A percentile compares a stretch with the other conserved stretches of the same genome.
phyloP scores from a whole-genome alignment of 2,113 vertebrate species.

The Epinephelus moara region DNA sequence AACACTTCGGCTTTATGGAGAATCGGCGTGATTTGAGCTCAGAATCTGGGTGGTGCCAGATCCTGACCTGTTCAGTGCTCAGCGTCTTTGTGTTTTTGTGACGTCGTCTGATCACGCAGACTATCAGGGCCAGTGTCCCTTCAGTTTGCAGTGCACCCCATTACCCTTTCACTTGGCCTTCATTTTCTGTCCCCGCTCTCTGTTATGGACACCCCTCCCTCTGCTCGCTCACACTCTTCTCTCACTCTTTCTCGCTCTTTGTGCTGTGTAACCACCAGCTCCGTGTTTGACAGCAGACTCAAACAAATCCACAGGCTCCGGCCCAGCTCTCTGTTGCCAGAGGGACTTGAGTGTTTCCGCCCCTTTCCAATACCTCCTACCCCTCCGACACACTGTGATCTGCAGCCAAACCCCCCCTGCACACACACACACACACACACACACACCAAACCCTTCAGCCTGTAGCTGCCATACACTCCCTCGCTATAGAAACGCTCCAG shows the following conservation, averaged over 20 bases:
- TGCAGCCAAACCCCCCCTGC: conserved; percentile 50
- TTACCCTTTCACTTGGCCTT: conserved; percentile 59
- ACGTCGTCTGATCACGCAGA: conserved; percentile 22
- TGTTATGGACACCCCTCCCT: conserved; percentile 37
- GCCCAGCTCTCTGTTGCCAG: conserved; percentile 66
- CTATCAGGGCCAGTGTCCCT: conserved; percentile 40
- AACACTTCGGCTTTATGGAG: neutral
- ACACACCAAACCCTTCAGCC: conserved; percentile 13
- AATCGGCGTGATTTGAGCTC: conserved; percentile 14
- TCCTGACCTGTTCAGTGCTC: neutral
- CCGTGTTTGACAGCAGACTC: conserved; percentile 78
- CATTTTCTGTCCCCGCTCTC: conserved; percentile 15
- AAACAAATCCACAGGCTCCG: conserved; percentile 75
- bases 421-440: conserved; percentile 1
- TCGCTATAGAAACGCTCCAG: conserved; percentile 45
- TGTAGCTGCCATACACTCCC: conserved; percentile 47
- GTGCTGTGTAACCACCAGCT: conserved; percentile 66
- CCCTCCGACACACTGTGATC: conserved; percentile 66
- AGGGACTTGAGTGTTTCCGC: conserved; percentile 68
- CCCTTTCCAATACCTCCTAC: conserved; percentile 46
- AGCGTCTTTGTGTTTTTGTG: neutral
- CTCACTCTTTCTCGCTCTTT: conserved; percentile 48
- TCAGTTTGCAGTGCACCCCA: conserved; percentile 48
- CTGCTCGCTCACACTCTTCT: conserved; percentile 25
- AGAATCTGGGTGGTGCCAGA: neutral